Evolutionary conservation across 1,140 invertebrate species (phyloP).

Genomic region (Trichoplusia ni): DNA sequence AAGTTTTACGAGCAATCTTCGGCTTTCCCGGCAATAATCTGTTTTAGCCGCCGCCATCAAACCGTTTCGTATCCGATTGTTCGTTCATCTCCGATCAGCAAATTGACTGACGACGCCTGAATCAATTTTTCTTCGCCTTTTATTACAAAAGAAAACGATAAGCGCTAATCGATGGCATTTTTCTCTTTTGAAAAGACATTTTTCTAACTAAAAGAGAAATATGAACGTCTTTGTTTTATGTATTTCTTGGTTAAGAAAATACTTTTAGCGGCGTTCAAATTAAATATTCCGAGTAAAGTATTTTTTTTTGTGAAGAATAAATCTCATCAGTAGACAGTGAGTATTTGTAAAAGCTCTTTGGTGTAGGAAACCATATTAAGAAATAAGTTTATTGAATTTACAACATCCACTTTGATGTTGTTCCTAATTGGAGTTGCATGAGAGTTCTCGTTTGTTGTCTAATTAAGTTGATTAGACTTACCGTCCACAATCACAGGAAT

Average conservation of each 20-base stretch:
- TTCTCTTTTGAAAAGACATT: slow-evolving; percentile 21
- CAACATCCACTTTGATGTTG: background rate
- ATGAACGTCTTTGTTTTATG: slow-evolving; percentile 21
- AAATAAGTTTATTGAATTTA: slow-evolving; percentile 12
- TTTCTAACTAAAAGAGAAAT: slow-evolving; percentile 15
- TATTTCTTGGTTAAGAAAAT: slow-evolving; percentile 16
- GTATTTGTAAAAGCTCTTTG: background rate
- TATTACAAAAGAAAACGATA: slow-evolving; percentile 33
- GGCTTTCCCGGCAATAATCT: slow-evolving; percentile 43
- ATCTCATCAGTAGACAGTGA: slow-evolving; percentile 9
- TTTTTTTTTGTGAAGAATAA: background rate
- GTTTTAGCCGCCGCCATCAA: slow-evolving; percentile 43
- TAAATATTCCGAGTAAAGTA: background rate
- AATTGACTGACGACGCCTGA: slow-evolving; percentile 38
- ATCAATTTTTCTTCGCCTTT: slow-evolving; percentile 32
- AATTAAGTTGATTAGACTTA: no score
- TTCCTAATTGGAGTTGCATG: no score
- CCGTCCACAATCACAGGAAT: no score
- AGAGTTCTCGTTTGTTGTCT: no score
- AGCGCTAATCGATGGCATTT: slow-evolving; percentile 30
- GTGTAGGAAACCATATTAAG: slow-evolving; percentile 9
- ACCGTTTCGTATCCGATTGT: slow-evolving; percentile 35
- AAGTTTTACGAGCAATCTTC: slow-evolving; percentile 55
- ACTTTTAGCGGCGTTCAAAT: background rate
- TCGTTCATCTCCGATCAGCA: slow-evolving; percentile 35